Percentiles rank a stretch among this genome's conserved stretches.
phyloP scores from a whole-genome alignment of 2,797 vertebrate species.

The Pipistrellus pygmaeus region DNA sequence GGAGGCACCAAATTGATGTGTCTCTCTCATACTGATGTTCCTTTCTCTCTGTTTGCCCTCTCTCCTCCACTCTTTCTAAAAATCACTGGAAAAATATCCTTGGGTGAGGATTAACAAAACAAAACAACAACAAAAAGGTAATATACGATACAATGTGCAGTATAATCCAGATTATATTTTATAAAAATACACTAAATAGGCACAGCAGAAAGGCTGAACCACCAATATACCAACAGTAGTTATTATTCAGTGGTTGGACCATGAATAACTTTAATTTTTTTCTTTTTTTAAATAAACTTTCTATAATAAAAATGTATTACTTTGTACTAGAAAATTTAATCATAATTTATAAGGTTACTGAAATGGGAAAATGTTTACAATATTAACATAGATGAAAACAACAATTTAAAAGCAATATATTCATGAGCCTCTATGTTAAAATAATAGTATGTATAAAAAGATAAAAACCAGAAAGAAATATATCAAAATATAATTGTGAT shows the following conservation, averaged over 20 bases:
- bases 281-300: neutral
- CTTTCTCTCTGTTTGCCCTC: too few relatives aligned
- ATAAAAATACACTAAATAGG: neutral
- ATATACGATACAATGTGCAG: neutral
- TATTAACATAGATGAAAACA: conserved; percentile 56
- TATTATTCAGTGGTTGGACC: neutral
- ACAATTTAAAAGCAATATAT: conserved; percentile 29
- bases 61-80: too few relatives aligned
- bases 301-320: neutral
- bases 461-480: conserved; percentile 31
- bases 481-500: conserved; percentile 45
- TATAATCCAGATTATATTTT: neutral
- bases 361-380: conserved; percentile 33
- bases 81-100: too few relatives aligned
- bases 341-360: conserved; percentile 16
- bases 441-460: conserved; percentile 36
- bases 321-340: neutral
- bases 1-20: too few relatives aligned
- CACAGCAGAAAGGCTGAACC: neutral
- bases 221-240: neutral
- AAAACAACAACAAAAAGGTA: neutral
- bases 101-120: too few relatives aligned
- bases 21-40: too few relatives aligned
- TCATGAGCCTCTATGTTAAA: conserved; percentile 55
- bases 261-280: neutral